Conservation (phyloP, 2,888 invertebrate species). For the Nemotelus pantherinus region DNA sequence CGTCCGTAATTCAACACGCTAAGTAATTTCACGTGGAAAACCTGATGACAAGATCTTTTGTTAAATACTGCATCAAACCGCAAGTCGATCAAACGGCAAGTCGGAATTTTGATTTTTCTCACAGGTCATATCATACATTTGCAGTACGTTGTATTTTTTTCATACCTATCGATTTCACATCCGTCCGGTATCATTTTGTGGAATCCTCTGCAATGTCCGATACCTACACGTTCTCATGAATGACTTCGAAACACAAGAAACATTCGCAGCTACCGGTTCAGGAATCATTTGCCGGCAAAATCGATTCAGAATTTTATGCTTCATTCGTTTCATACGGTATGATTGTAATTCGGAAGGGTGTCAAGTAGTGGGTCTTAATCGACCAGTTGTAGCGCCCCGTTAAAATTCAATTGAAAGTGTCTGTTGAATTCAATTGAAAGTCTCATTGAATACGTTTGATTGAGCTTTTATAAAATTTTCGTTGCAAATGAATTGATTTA, state of each 20-base stretch:
- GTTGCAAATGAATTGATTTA: no score
- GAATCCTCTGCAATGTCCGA: not conserved
- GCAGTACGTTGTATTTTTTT: not conserved
- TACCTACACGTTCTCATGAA: not conserved
- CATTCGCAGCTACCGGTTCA: no score
- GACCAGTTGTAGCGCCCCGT: no score
- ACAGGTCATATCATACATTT: not conserved
- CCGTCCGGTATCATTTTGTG: constrained; percentile 14
- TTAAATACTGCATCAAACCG: not conserved
- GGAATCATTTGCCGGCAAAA: no score
- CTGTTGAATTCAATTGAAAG: no score
- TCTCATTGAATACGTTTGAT: no score
- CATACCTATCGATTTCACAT: constrained; percentile 4
- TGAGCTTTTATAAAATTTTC: no score
- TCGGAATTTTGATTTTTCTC: constrained; percentile 5
- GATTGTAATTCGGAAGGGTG: no score
- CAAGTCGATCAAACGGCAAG: not conserved
- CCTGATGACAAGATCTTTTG: not conserved
- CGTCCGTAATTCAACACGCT: not conserved
- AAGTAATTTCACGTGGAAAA: not conserved
- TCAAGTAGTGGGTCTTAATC: no score
- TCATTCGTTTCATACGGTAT: no score
- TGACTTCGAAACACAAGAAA: not conserved
- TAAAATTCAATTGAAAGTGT: no score
- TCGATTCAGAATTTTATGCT: no score